Conservation (phyloP, 2,113 vertebrate species). For the Dipodomys merriami region DNA sequence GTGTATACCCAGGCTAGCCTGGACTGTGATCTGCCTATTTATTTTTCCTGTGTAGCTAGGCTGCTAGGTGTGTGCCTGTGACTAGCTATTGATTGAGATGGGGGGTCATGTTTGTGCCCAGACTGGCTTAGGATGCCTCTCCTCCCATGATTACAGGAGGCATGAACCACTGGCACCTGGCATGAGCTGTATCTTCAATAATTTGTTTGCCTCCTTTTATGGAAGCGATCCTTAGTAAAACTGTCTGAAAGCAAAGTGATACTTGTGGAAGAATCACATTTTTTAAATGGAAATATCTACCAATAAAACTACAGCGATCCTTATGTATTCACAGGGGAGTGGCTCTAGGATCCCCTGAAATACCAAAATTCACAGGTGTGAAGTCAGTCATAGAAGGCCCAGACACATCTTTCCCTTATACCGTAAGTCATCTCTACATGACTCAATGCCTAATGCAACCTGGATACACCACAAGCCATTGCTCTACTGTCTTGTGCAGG, state of each 20-base stretch:
- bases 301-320: background rate
- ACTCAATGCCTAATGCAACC: background rate
- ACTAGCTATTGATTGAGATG: too few relatives aligned
- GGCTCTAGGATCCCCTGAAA: too few relatives aligned
- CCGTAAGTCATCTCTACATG: background rate
- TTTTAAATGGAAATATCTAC: background rate
- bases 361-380: background rate
- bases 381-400: too few relatives aligned
- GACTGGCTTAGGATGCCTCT: too few relatives aligned
- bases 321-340: background rate
- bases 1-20: too few relatives aligned
- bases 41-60: too few relatives aligned
- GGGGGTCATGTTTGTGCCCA: too few relatives aligned
- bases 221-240: background rate
- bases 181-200: background rate
- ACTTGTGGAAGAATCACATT: background rate
- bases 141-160: too few relatives aligned
- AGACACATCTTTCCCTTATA: background rate
- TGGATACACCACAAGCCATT: background rate
- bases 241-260: conserved; percentile 12
- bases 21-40: too few relatives aligned
- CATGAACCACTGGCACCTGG: too few relatives aligned
- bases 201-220: conserved; percentile 1
- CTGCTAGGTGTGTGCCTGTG: too few relatives aligned
- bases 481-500: background rate